Evolutionary conservation across 2,797 vertebrate genomes (phyloP).

Genomic region (Propithecus perrieri): DNA sequence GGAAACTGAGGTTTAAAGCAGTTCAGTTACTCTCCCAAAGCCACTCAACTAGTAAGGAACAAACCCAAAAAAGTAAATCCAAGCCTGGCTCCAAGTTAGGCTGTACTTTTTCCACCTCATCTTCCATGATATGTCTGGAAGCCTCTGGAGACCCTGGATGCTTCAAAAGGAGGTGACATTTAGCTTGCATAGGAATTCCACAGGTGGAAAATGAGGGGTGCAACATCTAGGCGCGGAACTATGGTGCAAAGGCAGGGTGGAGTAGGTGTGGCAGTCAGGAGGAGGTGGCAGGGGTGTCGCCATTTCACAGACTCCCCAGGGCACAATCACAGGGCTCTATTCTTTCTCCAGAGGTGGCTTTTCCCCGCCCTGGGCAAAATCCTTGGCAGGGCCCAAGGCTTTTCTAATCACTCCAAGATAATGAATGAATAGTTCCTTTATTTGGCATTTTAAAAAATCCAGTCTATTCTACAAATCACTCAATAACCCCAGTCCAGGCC

Average conservation of each 20-base stretch:
- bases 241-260: neutral
- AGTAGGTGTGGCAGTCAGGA: too few species aligned
- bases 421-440: slow-evolving; percentile 53
- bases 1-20: neutral
- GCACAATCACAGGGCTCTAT: neutral
- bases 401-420: slow-evolving; percentile 53
- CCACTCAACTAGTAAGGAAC: neutral
- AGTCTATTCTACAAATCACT: neutral
- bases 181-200: neutral
- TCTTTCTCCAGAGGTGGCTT: neutral
- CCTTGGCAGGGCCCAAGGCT: neutral
- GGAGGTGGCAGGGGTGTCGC: neutral
- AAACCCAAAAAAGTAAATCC: neutral
- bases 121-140: neutral
- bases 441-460: slow-evolving; percentile 2
- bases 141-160: neutral
- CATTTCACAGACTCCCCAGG: neutral
- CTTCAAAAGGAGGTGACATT: slow-evolving; percentile 11
- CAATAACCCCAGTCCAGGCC: neutral
- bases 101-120: neutral
- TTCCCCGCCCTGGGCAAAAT: neutral
- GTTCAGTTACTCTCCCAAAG: neutral
- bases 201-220: neutral
- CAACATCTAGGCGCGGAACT: neutral
- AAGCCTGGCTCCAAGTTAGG: neutral